Base-by-base conservation (phyloP, 2,113 vertebrate genomes). In the Corythornis cristatus region DNA sequence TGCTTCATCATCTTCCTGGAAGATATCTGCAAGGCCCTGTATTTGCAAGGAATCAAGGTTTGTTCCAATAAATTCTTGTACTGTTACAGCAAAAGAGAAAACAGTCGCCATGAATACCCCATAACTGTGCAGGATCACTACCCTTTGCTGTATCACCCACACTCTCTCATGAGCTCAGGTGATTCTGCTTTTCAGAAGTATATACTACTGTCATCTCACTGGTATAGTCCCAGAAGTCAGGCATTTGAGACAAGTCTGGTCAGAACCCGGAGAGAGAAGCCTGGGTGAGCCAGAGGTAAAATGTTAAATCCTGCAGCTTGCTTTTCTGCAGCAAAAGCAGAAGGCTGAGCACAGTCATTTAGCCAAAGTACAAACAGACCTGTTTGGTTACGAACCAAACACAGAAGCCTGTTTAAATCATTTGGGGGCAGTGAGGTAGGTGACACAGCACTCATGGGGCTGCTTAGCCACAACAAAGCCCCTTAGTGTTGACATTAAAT, bases 381-480 rank as follows among this genome's bases (percentile, higher is more conserved):
- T 82, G 16, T 53, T 65, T 75, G 42, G 31, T 72, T 81, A 56
- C 1, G 1, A 54, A 83, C 31, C 29, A 66, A 46, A 29, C 13
- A 80, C 37, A 64, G 8, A 1, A 81, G 6, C 11, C 28, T 73
- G 33, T 68, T 85, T 79, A 89, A 95, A 85, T 90, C 77, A 94
- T 54, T 37, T 74, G 13, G 12, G 86, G 17, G 74, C 33, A 76
- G 62, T 79, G 67, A 93, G 74, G 71, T 68, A 70, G 81, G 77
- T 73, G 81, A 83, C 78, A 85, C 5, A 62, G 29, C 51, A 66
- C 50, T 90, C 67, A 66, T 25, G 21, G 45, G 51, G 50, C 62
- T 85, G 62, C 74, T 92, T 92, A 87, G 70, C 37, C 70, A 89
- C 77, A 84, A 28, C 37, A 84, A 82, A 92, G 23, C 33, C 42